Conservation (phyloP, 2,797 vertebrate genomes). For the Phoebastria nigripes region DNA sequence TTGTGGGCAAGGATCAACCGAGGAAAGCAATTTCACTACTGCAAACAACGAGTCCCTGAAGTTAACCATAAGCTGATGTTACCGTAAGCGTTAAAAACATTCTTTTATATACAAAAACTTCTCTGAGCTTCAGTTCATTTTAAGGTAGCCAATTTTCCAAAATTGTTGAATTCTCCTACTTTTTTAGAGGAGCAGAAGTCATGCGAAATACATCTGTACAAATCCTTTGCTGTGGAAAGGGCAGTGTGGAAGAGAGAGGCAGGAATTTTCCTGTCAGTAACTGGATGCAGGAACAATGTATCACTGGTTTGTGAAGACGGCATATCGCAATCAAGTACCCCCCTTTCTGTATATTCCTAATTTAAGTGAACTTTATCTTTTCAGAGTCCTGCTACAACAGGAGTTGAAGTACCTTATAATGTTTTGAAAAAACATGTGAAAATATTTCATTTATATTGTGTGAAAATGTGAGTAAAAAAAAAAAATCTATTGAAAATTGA, state of each 20-base stretch:
- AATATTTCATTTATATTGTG: neutral
- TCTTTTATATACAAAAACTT: neutral
- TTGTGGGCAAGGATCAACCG: neutral
- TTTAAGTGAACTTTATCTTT: neutral
- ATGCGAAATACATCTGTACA: neutral
- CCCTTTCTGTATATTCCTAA: neutral
- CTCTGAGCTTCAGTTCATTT: neutral
- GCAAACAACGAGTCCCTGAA: neutral
- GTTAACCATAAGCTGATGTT: neutral
- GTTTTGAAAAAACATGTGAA: neutral
- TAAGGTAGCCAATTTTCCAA: neutral
- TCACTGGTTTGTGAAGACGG: neutral
- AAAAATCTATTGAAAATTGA: neutral
- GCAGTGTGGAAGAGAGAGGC: neutral
- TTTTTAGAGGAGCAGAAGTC: neutral
- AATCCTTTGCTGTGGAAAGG: neutral
- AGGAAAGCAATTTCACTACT: neutral
- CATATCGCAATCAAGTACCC: neutral
- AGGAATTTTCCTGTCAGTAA: neutral
- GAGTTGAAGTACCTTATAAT: neutral
- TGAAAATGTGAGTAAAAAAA: neutral
- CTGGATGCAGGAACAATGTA: neutral
- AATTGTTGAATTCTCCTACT: neutral
- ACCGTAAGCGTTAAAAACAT: neutral
- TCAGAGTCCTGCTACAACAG: neutral